Base-by-base conservation (phyloP, 2,113 vertebrate species). In the Leptocoma aspasia region DNA sequence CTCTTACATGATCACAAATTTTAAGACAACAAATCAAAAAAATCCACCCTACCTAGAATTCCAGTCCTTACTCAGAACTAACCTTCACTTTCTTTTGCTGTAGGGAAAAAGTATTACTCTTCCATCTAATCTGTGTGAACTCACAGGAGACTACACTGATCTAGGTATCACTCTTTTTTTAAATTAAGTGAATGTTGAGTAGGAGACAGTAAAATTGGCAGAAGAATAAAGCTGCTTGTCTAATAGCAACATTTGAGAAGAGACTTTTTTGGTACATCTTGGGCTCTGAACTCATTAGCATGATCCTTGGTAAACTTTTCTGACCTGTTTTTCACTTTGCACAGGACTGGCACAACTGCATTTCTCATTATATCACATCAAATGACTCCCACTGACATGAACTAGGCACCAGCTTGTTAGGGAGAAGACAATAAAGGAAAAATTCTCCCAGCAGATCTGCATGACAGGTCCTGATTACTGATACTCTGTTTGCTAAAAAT, bases 351-450 rank as follows among this genome's bases (percentile, higher is more conserved):
- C 42, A 89, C 56, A 85, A 88, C 33, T 57, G 28, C 39, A 79
- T 61, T 54, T 94, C 95, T 97, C 94, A 93, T 97, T 96, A 96
- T 72, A 76, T 41, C 64, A 47, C 49, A 94, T 94, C 92, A 97
- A 92, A 82, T 88, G 61, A 93, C 42, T 92, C 47, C 31, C 47
- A 53, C 70, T 91, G 92, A 95, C 91, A 68, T 7, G 86, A 93
- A 76, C 75, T 19, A 80, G 53, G 68, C 53, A 86, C 44, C 56
- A 81, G 82, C 82, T 96, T 95, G 90, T 96, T 94, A 94, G 47
- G 31, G 45, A 80, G 76, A 56, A 61, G 64, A 92, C 44, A 89
- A 82, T 73, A 90, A 92, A 87, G 64, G 57, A n/a, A 89, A 77
- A 80, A 64, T 44, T 79, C 52, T 91, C 66, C 47, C 31, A 49